A percentile compares a stretch with the other conserved stretches of the same genome.
Evolutionary conservation across 2,888 invertebrate genomes (phyloP).

Genomic region (Microplitis manilae): DNA sequence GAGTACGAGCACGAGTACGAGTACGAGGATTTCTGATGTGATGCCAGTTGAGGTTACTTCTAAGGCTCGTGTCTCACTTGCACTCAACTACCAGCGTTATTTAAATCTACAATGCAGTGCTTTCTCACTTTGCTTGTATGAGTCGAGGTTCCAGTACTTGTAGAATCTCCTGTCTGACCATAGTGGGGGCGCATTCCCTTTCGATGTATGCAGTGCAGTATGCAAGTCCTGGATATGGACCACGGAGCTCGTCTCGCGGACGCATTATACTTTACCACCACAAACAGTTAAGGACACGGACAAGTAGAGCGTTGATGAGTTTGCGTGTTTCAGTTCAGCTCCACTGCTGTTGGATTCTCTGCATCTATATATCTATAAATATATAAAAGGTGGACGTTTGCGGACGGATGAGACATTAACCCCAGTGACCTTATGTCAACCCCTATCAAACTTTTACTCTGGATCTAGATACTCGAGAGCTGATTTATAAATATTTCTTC

Average conservation of each 20-base stretch:
- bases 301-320: slow-evolving; percentile 21
- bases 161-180: slow-evolving; percentile 12
- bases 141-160: too few species aligned
- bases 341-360: slow-evolving; percentile 17
- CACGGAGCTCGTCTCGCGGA: slow-evolving; percentile 29
- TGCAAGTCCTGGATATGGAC: too few species aligned
- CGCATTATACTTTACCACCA: slow-evolving; percentile 36
- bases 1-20: too few species aligned
- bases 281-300: too few species aligned
- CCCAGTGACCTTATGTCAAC: slow-evolving; percentile 36
- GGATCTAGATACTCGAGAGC: slow-evolving; percentile 5
- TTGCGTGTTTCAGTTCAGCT: slow-evolving; percentile 26
- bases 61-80: too few species aligned
- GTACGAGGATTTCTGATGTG: too few species aligned
- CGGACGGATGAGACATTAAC: slow-evolving; percentile 40
- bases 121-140: too few species aligned
- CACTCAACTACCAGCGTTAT: too few species aligned
- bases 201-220: slow-evolving; percentile 29
- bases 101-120: too few species aligned
- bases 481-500: slow-evolving; percentile 4
- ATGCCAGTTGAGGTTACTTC: too few species aligned
- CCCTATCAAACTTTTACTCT: slow-evolving; percentile 13
- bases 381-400: background rate
- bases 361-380: slow-evolving; percentile 3
- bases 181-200: slow-evolving; percentile 28